phyloP scores from a whole-genome alignment of 2,888 invertebrate species.

The Limnephilus rhombicus region DNA sequence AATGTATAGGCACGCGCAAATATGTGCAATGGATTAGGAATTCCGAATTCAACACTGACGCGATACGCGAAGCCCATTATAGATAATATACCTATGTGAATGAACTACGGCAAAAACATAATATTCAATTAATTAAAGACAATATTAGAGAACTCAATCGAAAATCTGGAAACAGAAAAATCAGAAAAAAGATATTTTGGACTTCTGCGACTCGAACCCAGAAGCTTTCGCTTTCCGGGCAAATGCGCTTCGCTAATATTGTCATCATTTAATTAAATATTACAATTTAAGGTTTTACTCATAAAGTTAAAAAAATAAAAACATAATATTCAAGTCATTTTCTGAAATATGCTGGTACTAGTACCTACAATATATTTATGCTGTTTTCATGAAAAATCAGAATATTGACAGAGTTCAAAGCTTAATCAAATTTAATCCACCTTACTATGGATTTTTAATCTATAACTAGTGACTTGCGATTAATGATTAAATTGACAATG shows the following conservation, averaged over 20 bases:
- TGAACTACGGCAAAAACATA: not conserved
- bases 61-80: not conserved
- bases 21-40: not conserved
- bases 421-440: not conserved
- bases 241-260: too few species aligned
- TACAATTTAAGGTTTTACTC: too few species aligned
- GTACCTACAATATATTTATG: not conserved
- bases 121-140: too few species aligned
- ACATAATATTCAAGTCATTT: too few species aligned
- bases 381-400: not conserved
- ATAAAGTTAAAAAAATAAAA: too few species aligned
- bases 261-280: too few species aligned
- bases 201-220: too few species aligned
- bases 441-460: not conserved
- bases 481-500: not conserved
- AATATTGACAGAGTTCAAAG: not conserved
- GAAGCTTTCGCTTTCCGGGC: too few species aligned
- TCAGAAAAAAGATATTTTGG: too few species aligned
- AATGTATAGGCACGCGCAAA: constrained; percentile 19
- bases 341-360: too few species aligned
- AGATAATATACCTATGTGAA: not conserved
- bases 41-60: not conserved
- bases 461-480: not conserved
- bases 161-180: too few species aligned
- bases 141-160: too few species aligned